phyloP scores from a whole-genome alignment of 2,797 vertebrate species.

The Champsocephalus gunnari region DNA sequence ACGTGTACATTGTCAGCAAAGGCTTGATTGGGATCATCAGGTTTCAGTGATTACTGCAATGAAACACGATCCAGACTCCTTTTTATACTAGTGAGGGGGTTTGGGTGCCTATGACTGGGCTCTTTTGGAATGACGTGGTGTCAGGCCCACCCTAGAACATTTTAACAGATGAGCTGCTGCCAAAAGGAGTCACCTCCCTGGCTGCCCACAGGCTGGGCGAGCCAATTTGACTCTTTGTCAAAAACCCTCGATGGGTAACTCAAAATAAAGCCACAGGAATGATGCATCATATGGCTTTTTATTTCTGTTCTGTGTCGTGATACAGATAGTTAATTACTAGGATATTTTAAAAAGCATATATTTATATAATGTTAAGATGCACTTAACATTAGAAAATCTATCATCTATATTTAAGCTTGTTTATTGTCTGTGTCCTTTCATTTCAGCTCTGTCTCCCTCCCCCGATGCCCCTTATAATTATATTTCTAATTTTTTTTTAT shows the following conservation, averaged over 20 bases:
- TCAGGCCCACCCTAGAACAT: conserved; percentile 64
- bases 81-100: conserved; percentile 38
- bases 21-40: conserved; percentile 48
- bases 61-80: conserved; percentile 28
- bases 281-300: not conserved
- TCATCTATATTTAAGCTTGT: too few relatives aligned
- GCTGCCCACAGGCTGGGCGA: conserved; percentile 43
- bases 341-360: too few relatives aligned
- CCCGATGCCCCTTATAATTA: too few relatives aligned
- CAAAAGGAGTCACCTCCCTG: conserved; percentile 68
- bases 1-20: conserved; percentile 25
- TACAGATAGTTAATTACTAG: too few relatives aligned
- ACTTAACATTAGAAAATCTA: too few relatives aligned
- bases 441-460: too few relatives aligned
- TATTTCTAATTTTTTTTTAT: too few relatives aligned
- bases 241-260: conserved; percentile 30
- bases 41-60: conserved; percentile 24
- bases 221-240: conserved; percentile 44
- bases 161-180: conserved; percentile 80
- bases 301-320: not conserved
- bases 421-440: too few relatives aligned
- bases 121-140: conserved; percentile 64
- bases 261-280: conserved; percentile 9
- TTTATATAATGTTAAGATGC: too few relatives aligned
- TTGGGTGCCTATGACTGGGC: conserved; percentile 69